These are phyloP conservation scores for Sus cebifrons DNA, from an alignment of 2,797 vertebrate species.

Conservation along the genomic window DNA sequence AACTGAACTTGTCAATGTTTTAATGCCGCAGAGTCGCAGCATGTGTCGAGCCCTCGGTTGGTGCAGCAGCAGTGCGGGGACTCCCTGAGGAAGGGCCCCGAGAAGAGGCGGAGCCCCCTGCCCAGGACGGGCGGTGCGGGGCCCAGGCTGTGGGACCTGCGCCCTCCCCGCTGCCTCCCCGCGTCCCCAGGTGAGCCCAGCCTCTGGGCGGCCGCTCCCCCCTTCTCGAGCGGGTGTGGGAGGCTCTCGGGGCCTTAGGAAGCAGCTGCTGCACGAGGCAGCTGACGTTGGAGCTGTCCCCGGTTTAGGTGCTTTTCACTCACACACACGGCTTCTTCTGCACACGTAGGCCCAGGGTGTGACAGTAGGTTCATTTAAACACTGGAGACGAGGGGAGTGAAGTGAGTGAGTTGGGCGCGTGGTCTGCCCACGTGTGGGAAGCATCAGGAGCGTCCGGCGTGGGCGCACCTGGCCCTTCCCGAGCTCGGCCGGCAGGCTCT, in stretches of 20 bases:
- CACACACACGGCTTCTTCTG: too few relatives aligned
- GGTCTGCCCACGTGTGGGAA: neutral
- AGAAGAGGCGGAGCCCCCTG: constrained; percentile 63
- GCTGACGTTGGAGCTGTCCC: too few relatives aligned
- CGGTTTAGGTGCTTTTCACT: too few relatives aligned
- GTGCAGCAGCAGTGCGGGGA: constrained; percentile 78
- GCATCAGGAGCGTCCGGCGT: neutral
- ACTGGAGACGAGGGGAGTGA: neutral
- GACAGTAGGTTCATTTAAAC: neutral
- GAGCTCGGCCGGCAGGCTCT: neutral
- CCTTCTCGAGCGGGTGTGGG: too few relatives aligned
- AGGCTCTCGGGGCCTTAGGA: too few relatives aligned
- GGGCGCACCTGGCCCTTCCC: neutral
- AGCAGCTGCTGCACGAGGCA: too few relatives aligned
- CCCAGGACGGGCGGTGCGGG: constrained; percentile 89
- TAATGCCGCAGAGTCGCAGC: constrained; percentile 80
- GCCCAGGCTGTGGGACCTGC: constrained; percentile 80
- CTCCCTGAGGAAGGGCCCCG: constrained; percentile 18
- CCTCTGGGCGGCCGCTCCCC: too few relatives aligned
- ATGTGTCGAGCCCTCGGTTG: constrained; percentile 76
- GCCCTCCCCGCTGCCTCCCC: constrained; percentile 85
- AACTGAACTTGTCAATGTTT: neutral
- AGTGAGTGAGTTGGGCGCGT: neutral
- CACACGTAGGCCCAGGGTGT: neutral
- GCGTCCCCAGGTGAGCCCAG: constrained; percentile 88